Base-by-base conservation (phyloP, 2,888 invertebrate genomes). In the Polydrusus tereticollis region DNA sequence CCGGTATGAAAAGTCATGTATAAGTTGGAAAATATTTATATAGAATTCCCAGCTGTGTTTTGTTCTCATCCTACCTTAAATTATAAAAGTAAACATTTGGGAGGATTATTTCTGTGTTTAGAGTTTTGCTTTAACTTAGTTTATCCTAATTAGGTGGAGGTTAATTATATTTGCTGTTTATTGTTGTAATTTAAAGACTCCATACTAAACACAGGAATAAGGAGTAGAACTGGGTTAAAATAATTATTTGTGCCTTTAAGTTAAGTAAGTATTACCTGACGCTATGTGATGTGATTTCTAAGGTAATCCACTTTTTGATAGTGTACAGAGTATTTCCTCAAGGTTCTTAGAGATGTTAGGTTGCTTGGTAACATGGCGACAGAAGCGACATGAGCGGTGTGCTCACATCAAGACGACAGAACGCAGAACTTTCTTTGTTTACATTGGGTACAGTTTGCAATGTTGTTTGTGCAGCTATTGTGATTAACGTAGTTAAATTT, bases 1-100 rank as follows among this genome's bases (percentile, higher is more conserved):
- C 63, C 20, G 63, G 69, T 63, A 69, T 57, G 69, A 69, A 69
- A 69, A 69, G 63, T 69, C 63, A 63, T 57, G 69, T 70, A 58
- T 64, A 70, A 70, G 69, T 70, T 70, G 64, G 16, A 57, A 64
- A 63, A 70, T 70, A 70, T 70, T 70, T 70, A 58, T 70, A 70
- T 59, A 64, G 69, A 70, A 70, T 58, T 70, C 69, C 64, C 69
- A 63, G 55, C 57, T 70, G 64, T 70, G 69, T 70, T 70, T 63
- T 70, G 69, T 64, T 70, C 58, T 36, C 26, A 29, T 62, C 58
- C 63, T 64, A 64, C 63, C 64, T 57, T 64, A 59, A 63, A 70
- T 70, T 64, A 64, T 50, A 36, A 57, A 64, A 23, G 69, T 64
- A 70, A 70, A 70, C 69, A 69, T 62, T 58, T 41, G 64, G 55